Conservation (phyloP, 2,888 invertebrate species). For the Anarsia innoxiella region DNA sequence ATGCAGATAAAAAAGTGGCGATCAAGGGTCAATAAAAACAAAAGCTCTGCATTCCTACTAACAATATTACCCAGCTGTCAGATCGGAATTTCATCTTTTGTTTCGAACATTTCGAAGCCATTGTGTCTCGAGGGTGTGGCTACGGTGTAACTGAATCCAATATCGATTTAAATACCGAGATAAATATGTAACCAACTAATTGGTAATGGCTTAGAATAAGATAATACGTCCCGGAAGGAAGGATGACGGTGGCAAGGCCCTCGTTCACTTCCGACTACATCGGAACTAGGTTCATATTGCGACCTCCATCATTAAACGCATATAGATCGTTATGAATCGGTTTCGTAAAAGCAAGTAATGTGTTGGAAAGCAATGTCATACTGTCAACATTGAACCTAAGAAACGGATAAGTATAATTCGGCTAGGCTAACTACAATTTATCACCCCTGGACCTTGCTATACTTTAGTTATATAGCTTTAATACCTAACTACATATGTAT, state of each 20-base stretch:
- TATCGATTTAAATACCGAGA: constrained; percentile 7
- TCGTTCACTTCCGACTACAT: constrained; percentile 49
- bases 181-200: constrained; percentile 9
- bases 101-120: no score
- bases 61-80: no score
- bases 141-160: constrained; percentile 5
- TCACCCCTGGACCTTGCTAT: no score
- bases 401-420: neutral
- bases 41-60: no score
- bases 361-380: constrained; percentile 12
- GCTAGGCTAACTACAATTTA: constrained; percentile 6
- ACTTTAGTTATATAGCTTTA: no score
- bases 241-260: constrained; percentile 39
- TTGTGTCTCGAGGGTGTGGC: no score
- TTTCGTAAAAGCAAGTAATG: constrained; percentile 4
- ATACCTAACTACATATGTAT: no score
- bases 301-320: constrained; percentile 26
- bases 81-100: no score
- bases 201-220: constrained; percentile 14
- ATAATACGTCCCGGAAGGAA: constrained; percentile 50
- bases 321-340: constrained; percentile 7
- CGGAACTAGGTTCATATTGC: constrained; percentile 35
- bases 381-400: constrained; percentile 10
- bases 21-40: no score
- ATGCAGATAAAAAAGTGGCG: no score